These are phyloP conservation scores for Aphelinus atriplicis DNA, from an alignment of 1,140 invertebrate species.

Conservation along the genomic window DNA sequence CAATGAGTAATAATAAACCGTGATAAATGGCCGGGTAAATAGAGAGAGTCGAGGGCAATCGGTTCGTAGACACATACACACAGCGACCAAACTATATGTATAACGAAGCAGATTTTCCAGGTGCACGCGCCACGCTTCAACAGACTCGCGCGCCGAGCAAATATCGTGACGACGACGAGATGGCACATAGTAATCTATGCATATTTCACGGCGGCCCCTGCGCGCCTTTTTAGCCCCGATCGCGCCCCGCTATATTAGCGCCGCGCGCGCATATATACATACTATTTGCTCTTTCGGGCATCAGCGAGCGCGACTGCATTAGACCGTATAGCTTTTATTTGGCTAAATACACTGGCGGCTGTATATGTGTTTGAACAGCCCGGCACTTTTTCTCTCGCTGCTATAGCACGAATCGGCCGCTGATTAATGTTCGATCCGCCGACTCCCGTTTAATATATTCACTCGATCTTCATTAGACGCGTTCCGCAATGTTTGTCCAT, in stretches of 20 bases:
- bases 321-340: constrained; percentile 8
- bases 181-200: constrained; percentile 34
- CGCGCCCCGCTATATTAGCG: not conserved
- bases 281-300: constrained; percentile 21
- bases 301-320: constrained; percentile 20
- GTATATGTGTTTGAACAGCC: constrained; percentile 2
- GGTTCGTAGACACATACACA: too few relatives aligned
- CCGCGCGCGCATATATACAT: not conserved
- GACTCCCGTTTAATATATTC: too few relatives aligned
- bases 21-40: constrained; percentile 68
- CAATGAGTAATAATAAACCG: constrained; percentile 68
- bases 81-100: too few relatives aligned
- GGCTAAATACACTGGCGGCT: not conserved
- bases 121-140: constrained; percentile 57
- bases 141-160: constrained; percentile 54
- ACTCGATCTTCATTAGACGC: too few relatives aligned
- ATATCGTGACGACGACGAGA: constrained; percentile 39
- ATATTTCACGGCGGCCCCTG: constrained; percentile 4
- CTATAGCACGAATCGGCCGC: too few relatives aligned
- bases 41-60: constrained; percentile 47
- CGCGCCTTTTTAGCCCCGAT: not conserved
- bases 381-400: not conserved
- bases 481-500: too few relatives aligned
- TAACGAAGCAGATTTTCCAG: constrained; percentile 51
- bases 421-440: too few relatives aligned